Evolutionary conservation across 2,888 invertebrate species (phyloP), one percentile per base, ranked within the genome.

Genomic region (Patella pellucida): DNA sequence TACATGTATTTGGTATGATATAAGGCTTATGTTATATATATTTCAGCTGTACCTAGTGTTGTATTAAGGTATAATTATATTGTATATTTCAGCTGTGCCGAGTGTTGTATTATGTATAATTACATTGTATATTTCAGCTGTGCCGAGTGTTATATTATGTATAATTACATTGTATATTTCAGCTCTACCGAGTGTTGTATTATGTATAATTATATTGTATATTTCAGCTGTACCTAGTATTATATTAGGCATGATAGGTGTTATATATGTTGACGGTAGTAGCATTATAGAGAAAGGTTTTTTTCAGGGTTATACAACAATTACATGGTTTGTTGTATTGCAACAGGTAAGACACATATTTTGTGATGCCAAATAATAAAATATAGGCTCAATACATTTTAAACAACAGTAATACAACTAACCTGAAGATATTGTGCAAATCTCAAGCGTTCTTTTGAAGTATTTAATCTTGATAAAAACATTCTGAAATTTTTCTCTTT

Each of bases 301-400:
- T 81, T 91, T 92, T 78, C 91, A 92, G 79, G 93, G 92, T 52
- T 93, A 93, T 84, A 90, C 90, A 77, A 71, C 79, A 51, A 79
- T 91, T 23, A 81, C 79, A 23, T 73, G 77, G 73, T 56, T 78
- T 52, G 76, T 81, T 51, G 71, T 81, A 14, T n/a, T 80, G 41
- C 80, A 81, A 51, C 80, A 80, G 80, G 81, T 81, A 50, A 67
- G 68, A 12, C 11, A 19, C 68, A 23, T 3, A 72, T 19, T 69
- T n/a, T 70, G 9, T 41, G 0, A 9, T 9, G 7, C 9, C 41
- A 7, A 41, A 41, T 9, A 41, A 41, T 41, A 41, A 41, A 41
- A 41, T 41, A 41, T 41, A 41, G 41, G 9, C 41, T 41, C 9
- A 7, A 1, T 41, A 41, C 41, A 41, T 41, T 41, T 41, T 41